phyloP scores from a whole-genome alignment of 2,797 vertebrate genomes.

The Paguma larvata region DNA sequence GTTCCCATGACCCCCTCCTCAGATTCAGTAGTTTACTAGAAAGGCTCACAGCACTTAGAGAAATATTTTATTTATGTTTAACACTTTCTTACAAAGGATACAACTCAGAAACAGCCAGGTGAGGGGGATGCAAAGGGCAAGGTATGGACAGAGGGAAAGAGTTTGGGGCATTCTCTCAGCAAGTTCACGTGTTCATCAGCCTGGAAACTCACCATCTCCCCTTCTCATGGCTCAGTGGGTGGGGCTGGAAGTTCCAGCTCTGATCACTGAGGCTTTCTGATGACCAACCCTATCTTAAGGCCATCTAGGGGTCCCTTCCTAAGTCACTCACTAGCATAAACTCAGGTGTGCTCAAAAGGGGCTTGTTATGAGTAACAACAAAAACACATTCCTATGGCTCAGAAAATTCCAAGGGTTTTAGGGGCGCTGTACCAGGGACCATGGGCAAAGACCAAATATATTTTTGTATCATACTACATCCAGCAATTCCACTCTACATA shows the following conservation, averaged over 20 bases:
- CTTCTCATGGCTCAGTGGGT: background rate
- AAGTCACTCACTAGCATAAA: background rate
- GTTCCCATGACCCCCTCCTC: background rate
- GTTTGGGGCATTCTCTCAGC: background rate
- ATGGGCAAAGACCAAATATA: constrained; percentile 6
- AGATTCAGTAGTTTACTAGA: background rate
- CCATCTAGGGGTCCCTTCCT: background rate
- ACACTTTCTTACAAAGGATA: background rate
- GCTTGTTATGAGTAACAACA: background rate
- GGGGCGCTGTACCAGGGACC: background rate
- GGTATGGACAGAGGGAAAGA: background rate
- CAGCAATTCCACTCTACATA: constrained; percentile 32
- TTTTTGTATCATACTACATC: background rate
- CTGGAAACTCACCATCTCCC: background rate
- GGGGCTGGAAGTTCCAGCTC: background rate
- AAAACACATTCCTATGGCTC: background rate
- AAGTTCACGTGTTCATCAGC: background rate
- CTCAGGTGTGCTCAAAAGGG: background rate
- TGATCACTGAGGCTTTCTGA: background rate
- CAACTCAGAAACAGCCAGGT: background rate
- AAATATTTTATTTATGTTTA: background rate
- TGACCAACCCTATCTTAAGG: background rate
- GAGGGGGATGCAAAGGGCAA: background rate
- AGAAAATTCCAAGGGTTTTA: constrained; percentile 34
- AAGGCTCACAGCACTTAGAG: background rate